phyloP scores from a whole-genome alignment of 2,113 vertebrate genomes.

The Numenius arquata region DNA sequence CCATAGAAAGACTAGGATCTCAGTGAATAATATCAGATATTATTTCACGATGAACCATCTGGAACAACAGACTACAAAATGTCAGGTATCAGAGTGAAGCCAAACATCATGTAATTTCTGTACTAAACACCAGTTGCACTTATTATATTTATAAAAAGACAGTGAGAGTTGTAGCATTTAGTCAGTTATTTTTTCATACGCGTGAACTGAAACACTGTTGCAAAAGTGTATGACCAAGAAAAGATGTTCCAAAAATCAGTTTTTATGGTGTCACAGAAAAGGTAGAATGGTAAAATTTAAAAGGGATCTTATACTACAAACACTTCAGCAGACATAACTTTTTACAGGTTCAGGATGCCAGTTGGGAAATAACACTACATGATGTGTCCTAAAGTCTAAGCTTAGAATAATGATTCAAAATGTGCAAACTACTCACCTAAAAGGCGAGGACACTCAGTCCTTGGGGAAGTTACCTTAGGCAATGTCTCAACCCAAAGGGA shows the following conservation, averaged over 20 bases:
- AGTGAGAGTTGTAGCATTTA: neutral
- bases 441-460: neutral
- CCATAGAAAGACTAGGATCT: neutral
- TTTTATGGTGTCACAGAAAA: neutral
- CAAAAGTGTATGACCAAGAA: neutral
- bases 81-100: neutral
- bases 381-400: neutral
- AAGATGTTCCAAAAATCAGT: neutral
- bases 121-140: neutral
- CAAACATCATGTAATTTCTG: neutral
- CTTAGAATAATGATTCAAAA: neutral
- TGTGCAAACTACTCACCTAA: neutral
- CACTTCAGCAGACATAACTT: neutral
- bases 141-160: neutral
- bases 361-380: neutral
- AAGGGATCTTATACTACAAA: neutral
- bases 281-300: neutral
- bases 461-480: neutral
- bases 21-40: neutral
- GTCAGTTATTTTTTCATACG: neutral
- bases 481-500: neutral
- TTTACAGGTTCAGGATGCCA: neutral
- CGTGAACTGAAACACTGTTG: neutral
- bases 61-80: neutral
- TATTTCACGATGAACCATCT: neutral